These are phyloP conservation scores for Phacellophora camtschatica DNA, from an alignment of 30 jellyfish, hydroid and myxozoan genomes.

Conservation along the genomic window DNA sequence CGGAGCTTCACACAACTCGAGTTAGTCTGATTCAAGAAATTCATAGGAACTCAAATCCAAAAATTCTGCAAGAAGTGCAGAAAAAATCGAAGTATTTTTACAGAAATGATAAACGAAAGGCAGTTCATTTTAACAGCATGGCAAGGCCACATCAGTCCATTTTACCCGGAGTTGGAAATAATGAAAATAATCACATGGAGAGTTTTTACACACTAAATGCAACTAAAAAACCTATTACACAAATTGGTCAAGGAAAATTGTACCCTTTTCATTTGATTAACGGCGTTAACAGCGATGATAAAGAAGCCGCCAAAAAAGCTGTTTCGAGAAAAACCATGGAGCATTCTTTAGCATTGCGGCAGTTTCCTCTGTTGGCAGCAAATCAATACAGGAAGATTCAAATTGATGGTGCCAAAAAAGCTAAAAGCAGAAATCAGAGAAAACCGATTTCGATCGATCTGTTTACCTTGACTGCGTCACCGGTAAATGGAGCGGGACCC, in stretches of 20 bases:
- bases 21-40: constrained; percentile 14
- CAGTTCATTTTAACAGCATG: not conserved
- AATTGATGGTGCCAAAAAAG: not conserved
- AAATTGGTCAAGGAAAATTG: not conserved
- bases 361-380: constrained; percentile 60
- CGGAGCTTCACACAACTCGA: constrained; percentile 36
- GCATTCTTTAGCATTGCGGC: constrained; percentile 20
- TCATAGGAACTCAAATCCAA: not conserved
- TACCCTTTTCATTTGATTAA: constrained; percentile 54
- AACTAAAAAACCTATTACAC: not conserved
- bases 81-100: not conserved
- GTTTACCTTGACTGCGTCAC: not conserved
- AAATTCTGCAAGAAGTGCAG: not conserved
- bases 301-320: not conserved
- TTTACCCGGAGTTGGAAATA: too few species aligned
- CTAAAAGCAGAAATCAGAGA: not conserved
- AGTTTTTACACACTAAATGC: too few species aligned
- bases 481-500: not conserved
- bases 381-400: constrained; percentile 23
- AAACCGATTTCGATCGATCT: not conserved
- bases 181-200: too few species aligned
- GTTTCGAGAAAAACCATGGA: not conserved
- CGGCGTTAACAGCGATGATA: not conserved
- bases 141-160: not conserved
- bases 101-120: not conserved